Evolutionary conservation across 2,797 vertebrate genomes (phyloP).

Genomic region (Parambassis ranga): DNA sequence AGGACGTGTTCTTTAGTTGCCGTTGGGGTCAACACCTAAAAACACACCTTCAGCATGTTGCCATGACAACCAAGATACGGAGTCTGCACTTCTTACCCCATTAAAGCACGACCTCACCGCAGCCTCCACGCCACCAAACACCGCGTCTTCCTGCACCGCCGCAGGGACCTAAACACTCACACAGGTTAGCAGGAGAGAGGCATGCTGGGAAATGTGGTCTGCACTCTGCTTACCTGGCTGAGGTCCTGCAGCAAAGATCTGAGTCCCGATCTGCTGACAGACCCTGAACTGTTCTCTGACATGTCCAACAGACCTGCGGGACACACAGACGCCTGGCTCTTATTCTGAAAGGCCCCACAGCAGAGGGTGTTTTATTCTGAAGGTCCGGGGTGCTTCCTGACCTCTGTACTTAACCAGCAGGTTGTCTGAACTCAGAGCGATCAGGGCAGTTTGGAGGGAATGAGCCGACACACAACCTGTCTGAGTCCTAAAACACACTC

Average conservation of each 20-base stretch:
- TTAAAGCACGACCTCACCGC: constrained; percentile 77
- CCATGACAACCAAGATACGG: background rate
- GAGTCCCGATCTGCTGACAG: constrained; percentile 76
- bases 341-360: constrained; percentile 3
- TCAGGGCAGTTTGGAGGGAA: constrained; percentile 76
- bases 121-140: constrained; percentile 76
- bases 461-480: constrained; percentile 63
- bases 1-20: constrained; percentile 79
- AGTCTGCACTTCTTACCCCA: constrained; percentile 66
- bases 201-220: constrained; percentile 31
- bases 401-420: constrained; percentile 83
- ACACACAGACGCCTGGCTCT: background rate
- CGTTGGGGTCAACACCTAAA: constrained; percentile 72
- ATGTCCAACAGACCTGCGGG: constrained; percentile 81
- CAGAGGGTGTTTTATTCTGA: background rate
- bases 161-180: constrained; percentile 77
- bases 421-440: constrained; percentile 82
- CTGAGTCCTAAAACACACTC: constrained; percentile 56
- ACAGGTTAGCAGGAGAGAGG: background rate
- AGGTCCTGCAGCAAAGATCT: constrained; percentile 83
- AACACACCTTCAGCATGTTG: background rate
- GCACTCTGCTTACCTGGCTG: constrained; percentile 74
- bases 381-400: constrained; percentile 31
- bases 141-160: constrained; percentile 78
- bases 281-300: constrained; percentile 58